Conservation (phyloP, 1,140 invertebrate genomes). For the Aphelinus atriplicis region DNA sequence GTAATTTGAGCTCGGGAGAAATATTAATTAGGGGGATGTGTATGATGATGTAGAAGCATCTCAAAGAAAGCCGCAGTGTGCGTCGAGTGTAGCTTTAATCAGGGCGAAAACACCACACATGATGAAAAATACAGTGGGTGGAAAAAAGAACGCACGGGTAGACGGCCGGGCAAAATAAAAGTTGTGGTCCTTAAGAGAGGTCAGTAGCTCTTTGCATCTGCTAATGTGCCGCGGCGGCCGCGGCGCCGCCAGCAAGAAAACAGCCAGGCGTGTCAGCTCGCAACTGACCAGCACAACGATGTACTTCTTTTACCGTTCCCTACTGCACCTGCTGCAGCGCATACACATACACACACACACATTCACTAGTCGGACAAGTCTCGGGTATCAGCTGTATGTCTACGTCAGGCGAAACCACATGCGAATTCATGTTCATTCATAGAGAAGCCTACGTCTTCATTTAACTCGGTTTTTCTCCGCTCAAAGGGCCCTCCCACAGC, state of each 20-base stretch:
- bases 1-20: no score
- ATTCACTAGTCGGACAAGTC: not conserved
- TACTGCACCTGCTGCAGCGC: not conserved
- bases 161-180: conserved; percentile 30
- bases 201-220: conserved; percentile 10
- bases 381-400: no score
- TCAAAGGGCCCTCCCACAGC: no score
- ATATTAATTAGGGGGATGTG: no score
- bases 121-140: conserved; percentile 12
- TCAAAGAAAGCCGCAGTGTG: conserved; percentile 29
- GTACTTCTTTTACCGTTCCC: conserved; percentile 30
- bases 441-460: no score
- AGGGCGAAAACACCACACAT: conserved; percentile 34
- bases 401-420: no score
- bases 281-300: conserved; percentile 60
- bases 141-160: conserved; percentile 15
- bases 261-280: conserved; percentile 60
- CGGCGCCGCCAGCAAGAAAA: conserved; percentile 56
- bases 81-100: conserved; percentile 21
- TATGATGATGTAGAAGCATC: conserved; percentile 14
- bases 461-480: no score
- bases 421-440: no score
- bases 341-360: not conserved
- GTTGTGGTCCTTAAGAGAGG: conserved; percentile 25
- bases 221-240: not conserved